Evolutionary conservation across 2,113 vertebrate genomes (phyloP).

Genomic region (Clinocottus analis): DNA sequence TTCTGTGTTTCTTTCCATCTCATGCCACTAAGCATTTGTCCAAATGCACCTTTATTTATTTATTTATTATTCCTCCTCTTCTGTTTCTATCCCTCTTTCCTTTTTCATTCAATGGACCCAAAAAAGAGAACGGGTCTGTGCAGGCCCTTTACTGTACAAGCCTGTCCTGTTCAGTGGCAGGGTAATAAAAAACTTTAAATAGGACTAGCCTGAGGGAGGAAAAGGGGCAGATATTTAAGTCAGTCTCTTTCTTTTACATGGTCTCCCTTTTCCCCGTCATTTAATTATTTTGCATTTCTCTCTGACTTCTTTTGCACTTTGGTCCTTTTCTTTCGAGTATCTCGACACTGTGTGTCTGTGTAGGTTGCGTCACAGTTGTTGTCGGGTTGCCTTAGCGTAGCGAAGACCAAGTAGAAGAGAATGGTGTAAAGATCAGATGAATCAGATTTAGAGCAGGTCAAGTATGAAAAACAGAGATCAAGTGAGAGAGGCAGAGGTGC

Average conservation of each 20-base stretch:
- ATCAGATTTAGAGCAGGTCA: not conserved
- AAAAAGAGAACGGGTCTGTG: constrained; percentile 59
- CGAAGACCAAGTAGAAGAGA: constrained; percentile 15
- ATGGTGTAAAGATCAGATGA: constrained; percentile 10
- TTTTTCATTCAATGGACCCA: constrained; percentile 54
- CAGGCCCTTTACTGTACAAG: constrained; percentile 67
- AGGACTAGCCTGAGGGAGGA: constrained; percentile 54
- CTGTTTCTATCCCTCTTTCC: constrained; percentile 45
- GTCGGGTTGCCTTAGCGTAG: constrained; percentile 18
- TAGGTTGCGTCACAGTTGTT: not conserved
- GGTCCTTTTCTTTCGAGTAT: constrained; percentile 30
- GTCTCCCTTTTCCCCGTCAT: constrained; percentile 1
- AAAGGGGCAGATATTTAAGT: constrained; percentile 29
- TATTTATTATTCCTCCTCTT: constrained; percentile 58
- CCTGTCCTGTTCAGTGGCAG: constrained; percentile 54
- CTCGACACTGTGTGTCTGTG: constrained; percentile 4
- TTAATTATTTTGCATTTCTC: constrained; percentile 32
- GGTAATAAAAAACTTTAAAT: constrained; percentile 68
- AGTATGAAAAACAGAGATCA: constrained; percentile 1
- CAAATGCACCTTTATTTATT: constrained; percentile 70
- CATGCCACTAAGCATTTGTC: constrained; percentile 66
- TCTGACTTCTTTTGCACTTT: constrained; percentile 40
- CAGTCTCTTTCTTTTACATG: constrained; percentile 27
- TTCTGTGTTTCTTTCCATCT: constrained; percentile 79
- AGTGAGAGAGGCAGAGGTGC: not conserved